Conservation (phyloP, 2,888 invertebrate genomes). For the Creontiades dilutus region DNA sequence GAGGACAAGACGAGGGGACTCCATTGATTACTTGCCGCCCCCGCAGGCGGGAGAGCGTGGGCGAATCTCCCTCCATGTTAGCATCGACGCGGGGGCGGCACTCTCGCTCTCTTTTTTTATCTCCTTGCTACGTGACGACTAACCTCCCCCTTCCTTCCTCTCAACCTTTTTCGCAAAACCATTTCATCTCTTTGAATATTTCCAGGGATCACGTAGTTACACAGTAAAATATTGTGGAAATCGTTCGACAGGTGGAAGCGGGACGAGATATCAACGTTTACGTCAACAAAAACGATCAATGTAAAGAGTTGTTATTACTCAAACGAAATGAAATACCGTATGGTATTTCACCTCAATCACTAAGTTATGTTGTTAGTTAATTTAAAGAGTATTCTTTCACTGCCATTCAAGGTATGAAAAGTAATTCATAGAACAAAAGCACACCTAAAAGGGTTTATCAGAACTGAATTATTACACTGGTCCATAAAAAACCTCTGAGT, state of each 20-base stretch:
- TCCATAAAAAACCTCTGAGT: too few relatives aligned
- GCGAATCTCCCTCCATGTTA: slow-evolving; percentile 53
- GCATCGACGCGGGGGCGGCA: slow-evolving; percentile 27
- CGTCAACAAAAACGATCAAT: too few relatives aligned
- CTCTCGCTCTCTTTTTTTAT: neutral
- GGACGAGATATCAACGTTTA: too few relatives aligned
- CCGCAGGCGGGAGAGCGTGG: slow-evolving; percentile 50
- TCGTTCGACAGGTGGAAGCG: neutral
- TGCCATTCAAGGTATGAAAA: too few relatives aligned
- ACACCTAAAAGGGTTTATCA: too few relatives aligned
- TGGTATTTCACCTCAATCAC: too few relatives aligned
- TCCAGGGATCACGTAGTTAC: neutral
- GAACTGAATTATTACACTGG: too few relatives aligned
- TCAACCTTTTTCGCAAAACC: neutral
- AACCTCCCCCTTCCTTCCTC: neutral
- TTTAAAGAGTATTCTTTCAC: too few relatives aligned
- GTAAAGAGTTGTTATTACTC: too few relatives aligned
- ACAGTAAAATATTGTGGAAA: neutral
- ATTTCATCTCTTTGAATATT: neutral
- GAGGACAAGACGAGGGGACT: neutral
- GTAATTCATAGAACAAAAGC: too few relatives aligned
- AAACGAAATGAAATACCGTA: too few relatives aligned
- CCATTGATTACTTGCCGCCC: slow-evolving; percentile 64
- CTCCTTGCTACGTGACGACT: neutral
- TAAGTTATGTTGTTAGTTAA: too few relatives aligned